Evolutionary conservation across 1,140 invertebrate genomes (phyloP), one percentile per base, ranked within the genome.

Genomic region (Diabrotica undecimpunctata): DNA sequence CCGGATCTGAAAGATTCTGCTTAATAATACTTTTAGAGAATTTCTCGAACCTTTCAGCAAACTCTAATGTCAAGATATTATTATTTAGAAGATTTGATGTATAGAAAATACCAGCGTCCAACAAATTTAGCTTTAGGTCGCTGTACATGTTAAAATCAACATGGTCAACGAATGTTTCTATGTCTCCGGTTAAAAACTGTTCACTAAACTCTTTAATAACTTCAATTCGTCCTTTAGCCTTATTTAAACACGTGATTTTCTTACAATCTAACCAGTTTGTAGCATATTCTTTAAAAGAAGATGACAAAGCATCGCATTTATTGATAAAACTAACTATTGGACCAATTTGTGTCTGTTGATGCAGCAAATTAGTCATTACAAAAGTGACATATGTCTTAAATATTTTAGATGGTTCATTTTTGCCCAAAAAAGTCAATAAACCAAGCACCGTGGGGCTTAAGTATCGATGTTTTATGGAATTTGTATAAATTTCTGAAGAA

Each of bases 341-440:
- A 12, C 38, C 51, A n/a, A 54, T 54, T 54, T 62, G 61, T n/a
- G 70, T 74, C 64, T 77, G 73, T 10, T 58, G 59, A 66, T 77
- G 75, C 13, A 73, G 70, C 41, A 77, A 64, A 69, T 74, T 73
- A 7, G 74, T 39, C 51, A 77, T 61, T 13, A 70, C 67, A 59
- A 70, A 71, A 60, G 72, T 69, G 0, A 72, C 10, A 66, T 76
- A 77, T 41, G 62, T 56, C 54, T 70, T 72, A 5, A 71, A 13
- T 54, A 12, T 35, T 65, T 75, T 75, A 10, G 62, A 54, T 6
- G 52, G 6, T 35, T 67, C 51, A 12, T 12, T 66, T 38, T 67
- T 39, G 11, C 54, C 9, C 11, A 70, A 68, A 65, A 66, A 66
- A 41, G 70, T 68, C 9, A 74, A 62, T 39, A 72, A 54, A n/a